Conservation (phyloP, 2,113 vertebrate genomes). For the Brachyhypopomus occidentalis region DNA sequence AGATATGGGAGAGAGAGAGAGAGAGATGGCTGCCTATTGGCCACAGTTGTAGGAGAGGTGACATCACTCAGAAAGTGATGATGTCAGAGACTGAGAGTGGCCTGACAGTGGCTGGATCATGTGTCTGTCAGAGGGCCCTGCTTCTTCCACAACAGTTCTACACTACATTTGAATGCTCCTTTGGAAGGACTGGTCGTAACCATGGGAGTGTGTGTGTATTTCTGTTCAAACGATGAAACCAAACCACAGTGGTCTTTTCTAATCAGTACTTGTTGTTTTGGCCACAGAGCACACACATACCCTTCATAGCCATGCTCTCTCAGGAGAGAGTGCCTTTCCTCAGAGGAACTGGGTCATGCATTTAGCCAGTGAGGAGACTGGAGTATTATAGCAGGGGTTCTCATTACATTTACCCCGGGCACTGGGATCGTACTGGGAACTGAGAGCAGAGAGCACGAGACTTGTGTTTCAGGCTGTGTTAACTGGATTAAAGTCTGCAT, state of each 20-base stretch:
- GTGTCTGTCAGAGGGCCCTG: background rate
- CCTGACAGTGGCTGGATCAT: background rate
- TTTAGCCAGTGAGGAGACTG: conserved; percentile 6
- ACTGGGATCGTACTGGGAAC: conserved; percentile 1
- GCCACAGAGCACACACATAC: background rate
- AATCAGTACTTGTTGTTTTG: background rate
- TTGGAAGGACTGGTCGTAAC: background rate
- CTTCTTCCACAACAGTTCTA: too few relatives aligned
- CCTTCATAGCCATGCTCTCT: background rate
- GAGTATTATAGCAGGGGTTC: conserved; percentile 11
- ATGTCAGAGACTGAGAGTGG: background rate
- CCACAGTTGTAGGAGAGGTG: conserved; percentile 1
- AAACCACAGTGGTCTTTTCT: too few relatives aligned
- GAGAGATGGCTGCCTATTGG: conserved; percentile 20
- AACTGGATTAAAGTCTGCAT: background rate
- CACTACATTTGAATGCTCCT: too few relatives aligned
- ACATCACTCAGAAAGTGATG: conserved; percentile 18
- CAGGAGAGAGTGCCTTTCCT: background rate
- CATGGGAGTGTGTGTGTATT: too few relatives aligned
- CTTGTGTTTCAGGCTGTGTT: conserved; percentile 14
- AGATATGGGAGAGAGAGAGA: background rate
- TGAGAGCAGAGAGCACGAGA: conserved; percentile 2
- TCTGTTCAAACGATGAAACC: too few relatives aligned
- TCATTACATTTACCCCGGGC: conserved; percentile 12
- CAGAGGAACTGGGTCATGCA: background rate